Percentiles rank a stretch among this genome's conserved stretches.
Evolutionary conservation across 2,888 invertebrate species (phyloP).

Genomic region (Dugesia japonica): DNA sequence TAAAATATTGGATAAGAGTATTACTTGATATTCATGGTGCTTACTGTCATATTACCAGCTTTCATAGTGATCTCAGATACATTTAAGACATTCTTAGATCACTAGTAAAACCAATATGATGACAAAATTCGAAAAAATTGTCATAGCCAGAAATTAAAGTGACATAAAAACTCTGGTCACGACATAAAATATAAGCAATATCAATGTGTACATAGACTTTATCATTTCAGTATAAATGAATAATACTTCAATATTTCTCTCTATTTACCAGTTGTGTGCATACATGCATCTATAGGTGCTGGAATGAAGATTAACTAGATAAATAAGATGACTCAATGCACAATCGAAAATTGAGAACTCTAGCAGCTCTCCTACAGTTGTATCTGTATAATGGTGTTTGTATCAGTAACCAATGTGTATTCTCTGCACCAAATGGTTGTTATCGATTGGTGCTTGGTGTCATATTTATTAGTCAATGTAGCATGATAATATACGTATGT

Average conservation of each 20-base stretch:
- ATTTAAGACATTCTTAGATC: not conserved
- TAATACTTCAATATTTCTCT: not conserved
- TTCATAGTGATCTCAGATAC: conserved; percentile 13
- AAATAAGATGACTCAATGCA: conserved; percentile 8
- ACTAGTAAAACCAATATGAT: conserved; percentile 20
- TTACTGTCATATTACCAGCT: conserved; percentile 8
- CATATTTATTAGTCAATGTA: not conserved
- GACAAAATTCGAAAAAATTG: not conserved
- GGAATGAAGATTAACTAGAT: conserved; percentile 1
- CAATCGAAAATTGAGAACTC: conserved; percentile 16
- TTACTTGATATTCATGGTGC: not conserved
- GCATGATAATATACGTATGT: conserved; percentile 5
- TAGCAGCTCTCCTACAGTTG: not conserved
- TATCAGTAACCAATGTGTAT: conserved; percentile 8
- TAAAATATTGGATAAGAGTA: too few relatives aligned
- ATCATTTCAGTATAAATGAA: not conserved
- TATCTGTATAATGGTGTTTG: not conserved
- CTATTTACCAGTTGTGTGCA: not conserved
- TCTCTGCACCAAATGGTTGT: not conserved
- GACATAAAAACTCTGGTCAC: not conserved
- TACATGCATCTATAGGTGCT: conserved; percentile 8
- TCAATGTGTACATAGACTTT: conserved; percentile 15
- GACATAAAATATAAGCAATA: conserved; percentile 12
- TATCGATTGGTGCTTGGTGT: conserved; percentile 20
- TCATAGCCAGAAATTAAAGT: not conserved